Base-by-base conservation (phyloP, 2,113 vertebrate species). In the Monopterus albus region DNA sequence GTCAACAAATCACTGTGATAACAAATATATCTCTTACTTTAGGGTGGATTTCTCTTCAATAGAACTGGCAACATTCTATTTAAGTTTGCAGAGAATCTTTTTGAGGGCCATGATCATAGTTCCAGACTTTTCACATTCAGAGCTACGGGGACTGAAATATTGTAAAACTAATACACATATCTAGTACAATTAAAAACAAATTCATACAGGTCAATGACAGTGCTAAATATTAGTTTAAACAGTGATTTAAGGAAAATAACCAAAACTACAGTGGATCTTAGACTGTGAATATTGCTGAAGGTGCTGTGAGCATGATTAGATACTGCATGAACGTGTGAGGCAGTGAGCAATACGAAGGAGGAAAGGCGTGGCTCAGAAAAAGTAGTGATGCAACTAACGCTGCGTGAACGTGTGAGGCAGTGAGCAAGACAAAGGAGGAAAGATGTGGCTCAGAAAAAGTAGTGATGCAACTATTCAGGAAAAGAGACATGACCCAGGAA, bases 401-500 rank as follows among this genome's bases (percentile, higher is more conserved):
- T 29, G 40, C 25, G 26, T 35, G 12, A 55, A 56, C 52, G 33
- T 50, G 64, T 57, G 51, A 68, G 8, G 45, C 33, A 46, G 49
- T 73, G 33, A 83, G 23, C 31, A 42, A 78, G n/a, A 53, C 18
- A 29, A 60, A 56, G 42, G 18, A 67, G 13, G 56, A 68, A 75
- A 55, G 15, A n/a, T 17, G 14, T 50, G 53, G 42, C 18, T 64
- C 1, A 58, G 13, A 43, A 52, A 58, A 36, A 35, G n/a, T 13
- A 46, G 35, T 49, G 9, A 47, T 12, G 28, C 21, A 72, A 58
- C 26, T 28, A 47, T 39, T 59, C n/a, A 56, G 20, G 20, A 63
- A 72, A 72, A 86, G 67, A 52, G 61, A 79, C 3, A n/a, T 26
- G 55, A 83, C 67, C 81, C 53, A 80, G 57, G 42, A 84, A 78